Conservation (phyloP, 2,113 vertebrate genomes). For the Cyanoderma ruficeps region DNA sequence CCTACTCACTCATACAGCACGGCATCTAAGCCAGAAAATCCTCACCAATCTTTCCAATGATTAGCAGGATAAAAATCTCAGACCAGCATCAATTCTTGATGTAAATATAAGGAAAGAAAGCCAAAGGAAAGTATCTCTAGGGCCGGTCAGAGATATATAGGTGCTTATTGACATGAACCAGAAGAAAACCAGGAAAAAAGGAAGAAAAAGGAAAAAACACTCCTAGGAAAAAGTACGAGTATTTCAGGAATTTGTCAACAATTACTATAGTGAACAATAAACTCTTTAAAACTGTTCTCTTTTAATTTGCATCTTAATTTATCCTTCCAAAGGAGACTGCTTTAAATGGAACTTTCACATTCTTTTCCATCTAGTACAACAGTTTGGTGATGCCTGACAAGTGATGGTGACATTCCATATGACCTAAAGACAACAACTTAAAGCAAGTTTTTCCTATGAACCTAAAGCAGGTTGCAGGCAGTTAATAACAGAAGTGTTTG, state of each 20-base stretch:
- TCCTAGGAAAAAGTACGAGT: not conserved
- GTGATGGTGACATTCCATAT: not conserved
- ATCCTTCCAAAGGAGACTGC: not conserved
- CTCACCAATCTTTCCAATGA: conserved; percentile 9
- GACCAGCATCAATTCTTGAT: not conserved
- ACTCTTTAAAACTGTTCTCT: not conserved
- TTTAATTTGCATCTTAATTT: not conserved
- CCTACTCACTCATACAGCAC: not conserved
- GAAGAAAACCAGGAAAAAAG: not conserved
- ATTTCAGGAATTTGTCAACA: not conserved
- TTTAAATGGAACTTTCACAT: not conserved
- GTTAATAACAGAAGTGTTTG: not conserved
- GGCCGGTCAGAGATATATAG: not conserved
- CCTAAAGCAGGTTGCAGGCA: not conserved
- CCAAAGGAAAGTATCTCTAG: not conserved
- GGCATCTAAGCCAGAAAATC: not conserved
- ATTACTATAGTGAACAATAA: not conserved
- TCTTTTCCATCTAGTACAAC: not conserved
- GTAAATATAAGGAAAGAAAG: not conserved
- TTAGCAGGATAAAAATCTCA: conserved; percentile 27
- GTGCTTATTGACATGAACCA: not conserved
- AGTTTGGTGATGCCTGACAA: not conserved
- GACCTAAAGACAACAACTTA: not conserved
- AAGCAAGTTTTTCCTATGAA: not conserved
- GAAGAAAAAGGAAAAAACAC: not conserved